Conservation (phyloP, 2,113 vertebrate genomes). For the Psilopsiagon aurifrons region DNA sequence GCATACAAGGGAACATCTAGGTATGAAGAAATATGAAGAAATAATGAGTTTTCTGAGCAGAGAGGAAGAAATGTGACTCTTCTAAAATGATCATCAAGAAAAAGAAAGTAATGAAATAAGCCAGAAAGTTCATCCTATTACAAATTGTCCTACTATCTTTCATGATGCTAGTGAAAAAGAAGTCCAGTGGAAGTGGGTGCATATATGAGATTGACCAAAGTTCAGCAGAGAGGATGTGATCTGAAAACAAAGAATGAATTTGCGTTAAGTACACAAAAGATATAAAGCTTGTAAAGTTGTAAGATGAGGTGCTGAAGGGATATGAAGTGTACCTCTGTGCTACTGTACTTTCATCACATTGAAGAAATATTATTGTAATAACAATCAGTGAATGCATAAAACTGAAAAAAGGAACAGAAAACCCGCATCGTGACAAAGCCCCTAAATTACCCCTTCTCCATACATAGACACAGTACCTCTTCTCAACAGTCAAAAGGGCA, state of each 20-base stretch:
- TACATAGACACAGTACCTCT: not conserved
- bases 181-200: not conserved
- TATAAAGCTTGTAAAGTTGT: not conserved
- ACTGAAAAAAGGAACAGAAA: not conserved
- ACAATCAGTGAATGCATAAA: not conserved
- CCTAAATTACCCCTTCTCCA: not conserved
- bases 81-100: not conserved
- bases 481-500: not conserved
- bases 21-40: constrained; percentile 27
- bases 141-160: not conserved
- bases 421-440: not conserved
- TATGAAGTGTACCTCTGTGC: not conserved
- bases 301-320: not conserved
- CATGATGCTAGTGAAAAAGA: not conserved
- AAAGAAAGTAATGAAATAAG: not conserved
- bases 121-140: not conserved
- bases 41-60: not conserved
- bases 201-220: not conserved
- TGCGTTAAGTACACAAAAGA: not conserved
- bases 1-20: not conserved
- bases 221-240: not conserved
- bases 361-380: not conserved
- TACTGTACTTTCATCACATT: not conserved
- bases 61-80: not conserved
- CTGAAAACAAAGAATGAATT: not conserved